Evolutionary conservation across 2,113 vertebrate species (phyloP).

Genomic region (Orcinus orca): DNA sequence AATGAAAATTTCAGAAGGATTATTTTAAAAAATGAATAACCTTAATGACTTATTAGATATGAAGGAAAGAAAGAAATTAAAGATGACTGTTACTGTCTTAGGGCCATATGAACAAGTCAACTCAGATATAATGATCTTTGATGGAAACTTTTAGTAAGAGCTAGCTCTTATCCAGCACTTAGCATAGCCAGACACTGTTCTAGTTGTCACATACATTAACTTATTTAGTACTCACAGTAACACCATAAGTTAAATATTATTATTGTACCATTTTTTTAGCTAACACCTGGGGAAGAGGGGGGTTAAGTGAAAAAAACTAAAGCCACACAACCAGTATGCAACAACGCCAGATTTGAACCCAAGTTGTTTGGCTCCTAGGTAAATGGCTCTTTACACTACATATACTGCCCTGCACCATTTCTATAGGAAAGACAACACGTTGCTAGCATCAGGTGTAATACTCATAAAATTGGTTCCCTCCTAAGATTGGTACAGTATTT

Average conservation of each 20-base stretch:
- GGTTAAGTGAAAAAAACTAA: neutral
- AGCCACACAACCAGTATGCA: neutral
- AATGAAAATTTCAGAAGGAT: conserved; percentile 15
- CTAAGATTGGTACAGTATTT: neutral
- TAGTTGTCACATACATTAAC: neutral
- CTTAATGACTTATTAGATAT: neutral
- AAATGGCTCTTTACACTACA: neutral
- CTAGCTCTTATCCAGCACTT: neutral
- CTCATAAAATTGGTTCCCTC: neutral
- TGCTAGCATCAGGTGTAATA: neutral
- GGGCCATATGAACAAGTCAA: neutral
- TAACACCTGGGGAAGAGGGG: neutral
- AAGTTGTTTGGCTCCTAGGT: neutral
- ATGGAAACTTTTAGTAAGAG: neutral
- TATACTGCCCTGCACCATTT: neutral
- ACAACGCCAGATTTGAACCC: neutral
- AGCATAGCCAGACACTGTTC: neutral
- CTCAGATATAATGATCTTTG: neutral
- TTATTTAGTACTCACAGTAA: neutral
- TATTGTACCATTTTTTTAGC: neutral
- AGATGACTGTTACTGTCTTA: neutral
- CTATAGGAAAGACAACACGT: neutral
- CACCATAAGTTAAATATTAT: neutral
- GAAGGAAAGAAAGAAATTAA: conserved; percentile 6
- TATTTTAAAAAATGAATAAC: neutral